Base-by-base conservation (phyloP, 2,113 vertebrate genomes). In the Montifringilla adamsi region DNA sequence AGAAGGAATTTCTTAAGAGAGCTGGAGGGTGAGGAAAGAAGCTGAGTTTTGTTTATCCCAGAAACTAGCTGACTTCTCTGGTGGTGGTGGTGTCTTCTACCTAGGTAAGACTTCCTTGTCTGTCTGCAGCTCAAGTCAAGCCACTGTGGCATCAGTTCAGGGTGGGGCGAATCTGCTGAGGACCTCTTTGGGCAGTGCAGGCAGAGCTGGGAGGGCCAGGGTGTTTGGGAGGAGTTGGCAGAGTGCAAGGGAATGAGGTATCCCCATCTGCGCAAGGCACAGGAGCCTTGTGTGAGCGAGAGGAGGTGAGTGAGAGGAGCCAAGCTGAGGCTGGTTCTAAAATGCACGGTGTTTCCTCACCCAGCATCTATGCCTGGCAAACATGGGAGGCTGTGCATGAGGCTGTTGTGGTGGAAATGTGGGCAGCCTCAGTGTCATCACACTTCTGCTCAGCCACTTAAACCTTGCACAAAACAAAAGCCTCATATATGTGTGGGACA, bases 1-100 rank as follows among this genome's bases (percentile, higher is more conserved):
- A 66, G 77, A 84, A 73, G 41, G 62, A 82, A 62, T 87, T 96
- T 89, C 41, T 82, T 49, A 47, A 82, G 56, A 68, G 37, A 69
- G 21, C n/a, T 83, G 49, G 30, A 84, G 46, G 60, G 19, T 39
- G 35, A 89, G 41, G 56, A 70, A 75, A 78, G 50, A 56, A 73
- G 35, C 15, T 15, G 35, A 56, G 17, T 81, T 94, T 90, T 84
- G 17, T 72, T 73, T 82, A 8, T 74, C 50, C 37, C 16, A 60
- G 69, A 53, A 53, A 17, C 43, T 68, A 52, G 62, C 27, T 84
- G 55, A 67, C 58, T 79, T 82, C 59, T 63, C 13, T 63, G 49
- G 33, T 44, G 21, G 30, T 56, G 30, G 39, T 78, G 24, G 16
- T 93, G 76, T 52, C 91, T 84, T 62, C 81, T 46, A 60, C 33